Percentiles rank a stretch among this genome's conserved stretches.
Conservation (phyloP, 2,113 vertebrate species). For the Sphyrna mokarran region DNA sequence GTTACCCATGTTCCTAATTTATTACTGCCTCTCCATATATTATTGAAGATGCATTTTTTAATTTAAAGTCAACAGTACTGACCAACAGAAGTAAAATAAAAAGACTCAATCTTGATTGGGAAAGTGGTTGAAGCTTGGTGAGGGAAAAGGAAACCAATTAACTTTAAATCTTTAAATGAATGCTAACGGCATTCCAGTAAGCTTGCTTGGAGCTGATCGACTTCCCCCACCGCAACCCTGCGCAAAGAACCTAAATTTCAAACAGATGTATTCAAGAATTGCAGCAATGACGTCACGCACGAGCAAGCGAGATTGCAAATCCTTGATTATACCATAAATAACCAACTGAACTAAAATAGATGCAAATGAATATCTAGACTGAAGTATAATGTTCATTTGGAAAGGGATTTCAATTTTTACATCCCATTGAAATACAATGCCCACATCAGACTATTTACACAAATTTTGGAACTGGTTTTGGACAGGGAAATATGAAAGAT, state of each 20-base stretch:
- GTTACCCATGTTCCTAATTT: neutral
- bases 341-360: neutral
- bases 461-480: neutral
- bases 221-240: neutral
- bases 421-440: neutral
- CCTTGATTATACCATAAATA: neutral
- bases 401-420: neutral
- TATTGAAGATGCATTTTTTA: neutral
- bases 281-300: neutral
- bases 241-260: neutral
- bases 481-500: neutral
- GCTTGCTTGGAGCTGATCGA: neutral
- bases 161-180: neutral
- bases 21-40: neutral
- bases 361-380: neutral
- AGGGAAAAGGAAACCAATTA: neutral
- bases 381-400: neutral
- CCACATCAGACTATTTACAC: neutral
- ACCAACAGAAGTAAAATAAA: neutral
- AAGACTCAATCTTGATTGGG: neutral
- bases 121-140: neutral
- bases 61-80: neutral
- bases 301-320: neutral
- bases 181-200: neutral
- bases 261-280: neutral